Conservation (phyloP, 2,888 invertebrate species). For the Morpho deidamia region DNA sequence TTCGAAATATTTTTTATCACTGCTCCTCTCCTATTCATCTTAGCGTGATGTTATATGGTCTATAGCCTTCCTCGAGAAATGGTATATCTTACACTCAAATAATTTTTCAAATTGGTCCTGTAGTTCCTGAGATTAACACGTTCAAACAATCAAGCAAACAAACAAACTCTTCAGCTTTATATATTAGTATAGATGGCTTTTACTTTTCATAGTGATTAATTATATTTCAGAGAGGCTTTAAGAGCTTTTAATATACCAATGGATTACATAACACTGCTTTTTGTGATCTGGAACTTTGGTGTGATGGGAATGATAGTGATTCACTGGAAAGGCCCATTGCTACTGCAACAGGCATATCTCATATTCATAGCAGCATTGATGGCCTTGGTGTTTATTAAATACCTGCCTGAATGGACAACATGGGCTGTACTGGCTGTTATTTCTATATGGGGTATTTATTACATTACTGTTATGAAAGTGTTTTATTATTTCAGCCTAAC, state of each 20-base stretch:
- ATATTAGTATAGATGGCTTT: too few species aligned
- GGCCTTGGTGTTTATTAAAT: slow-evolving; percentile 99
- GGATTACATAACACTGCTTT: slow-evolving; percentile 92
- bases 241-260: slow-evolving; percentile 96
- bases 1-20: too few species aligned
- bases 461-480: neutral
- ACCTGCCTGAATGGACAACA: slow-evolving; percentile 99
- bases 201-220: neutral
- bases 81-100: too few species aligned
- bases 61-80: too few species aligned
- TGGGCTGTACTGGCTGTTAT: slow-evolving; percentile 98
- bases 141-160: too few species aligned
- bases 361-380: slow-evolving; percentile 98
- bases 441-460: slow-evolving; percentile 93
- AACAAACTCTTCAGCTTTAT: too few species aligned
- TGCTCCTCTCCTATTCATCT: too few species aligned
- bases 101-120: too few species aligned
- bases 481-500: too few species aligned
- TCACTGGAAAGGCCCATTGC: slow-evolving; percentile 98
- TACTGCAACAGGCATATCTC: slow-evolving; percentile 96
- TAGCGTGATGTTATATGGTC: too few species aligned
- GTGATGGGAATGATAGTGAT: slow-evolving; percentile 98
- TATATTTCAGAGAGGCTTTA: slow-evolving; percentile 86
- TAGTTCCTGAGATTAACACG: too few species aligned
- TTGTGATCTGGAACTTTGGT: slow-evolving; percentile 99